Evolutionary conservation across 2,113 vertebrate species (phyloP).

Genomic region (Pangasianodon gigas): DNA sequence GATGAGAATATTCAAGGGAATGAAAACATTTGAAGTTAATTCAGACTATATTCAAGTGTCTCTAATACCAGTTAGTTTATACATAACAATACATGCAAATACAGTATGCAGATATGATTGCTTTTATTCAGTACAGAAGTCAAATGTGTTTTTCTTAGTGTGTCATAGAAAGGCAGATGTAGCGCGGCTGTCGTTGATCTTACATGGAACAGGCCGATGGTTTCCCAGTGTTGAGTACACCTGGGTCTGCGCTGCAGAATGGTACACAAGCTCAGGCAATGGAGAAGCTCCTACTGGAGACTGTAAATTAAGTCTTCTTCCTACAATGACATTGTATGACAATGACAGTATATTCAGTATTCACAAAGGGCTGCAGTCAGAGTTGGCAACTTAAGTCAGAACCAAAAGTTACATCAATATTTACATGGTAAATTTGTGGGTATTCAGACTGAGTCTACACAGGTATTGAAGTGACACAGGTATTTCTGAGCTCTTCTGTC

Average conservation of each 20-base stretch:
- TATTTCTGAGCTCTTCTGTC: neutral
- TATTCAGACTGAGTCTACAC: neutral
- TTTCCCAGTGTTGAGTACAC: constrained; percentile 3
- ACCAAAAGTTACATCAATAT: neutral
- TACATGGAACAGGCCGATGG: constrained; percentile 36
- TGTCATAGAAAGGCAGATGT: neutral
- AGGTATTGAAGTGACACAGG: neutral
- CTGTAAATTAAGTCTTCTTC: neutral
- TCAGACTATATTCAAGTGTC: no score
- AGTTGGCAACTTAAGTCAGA: neutral
- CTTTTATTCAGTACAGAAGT: neutral
- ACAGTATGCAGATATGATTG: neutral
- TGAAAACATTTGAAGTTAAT: no score
- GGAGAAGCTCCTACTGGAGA: neutral
- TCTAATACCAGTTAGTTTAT: no score
- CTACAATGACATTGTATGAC: constrained; percentile 35
- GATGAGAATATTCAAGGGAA: no score
- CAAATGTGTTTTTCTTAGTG: neutral
- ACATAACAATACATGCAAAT: neutral
- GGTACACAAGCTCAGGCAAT: neutral
- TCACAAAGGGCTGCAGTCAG: neutral
- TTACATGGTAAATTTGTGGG: neutral
- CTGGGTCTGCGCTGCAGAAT: neutral
- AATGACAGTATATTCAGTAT: neutral
- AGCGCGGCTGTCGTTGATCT: neutral